A percentile compares a stretch with the other conserved stretches of the same genome.
Evolutionary conservation across 2,113 vertebrate species (phyloP).

Genomic region (Andinoacara biseriatus): DNA sequence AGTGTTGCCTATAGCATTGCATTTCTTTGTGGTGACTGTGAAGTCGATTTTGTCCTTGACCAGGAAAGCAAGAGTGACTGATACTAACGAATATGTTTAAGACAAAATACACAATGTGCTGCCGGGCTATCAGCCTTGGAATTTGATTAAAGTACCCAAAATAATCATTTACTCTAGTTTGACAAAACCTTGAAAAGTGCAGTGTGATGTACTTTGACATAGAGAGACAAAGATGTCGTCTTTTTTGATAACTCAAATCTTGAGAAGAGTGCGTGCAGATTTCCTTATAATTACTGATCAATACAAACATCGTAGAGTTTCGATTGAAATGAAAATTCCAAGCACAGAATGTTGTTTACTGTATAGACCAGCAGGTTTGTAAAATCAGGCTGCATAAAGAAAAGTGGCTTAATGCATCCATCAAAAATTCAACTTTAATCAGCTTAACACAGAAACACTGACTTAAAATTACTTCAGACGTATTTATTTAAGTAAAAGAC

Average conservation of each 20-base stretch:
- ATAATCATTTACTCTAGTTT: slow-evolving; percentile 26
- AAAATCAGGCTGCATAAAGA: background rate
- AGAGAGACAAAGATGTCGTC: background rate
- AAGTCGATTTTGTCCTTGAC: slow-evolving; percentile 21
- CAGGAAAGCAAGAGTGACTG: background rate
- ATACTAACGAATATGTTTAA: slow-evolving; percentile 27
- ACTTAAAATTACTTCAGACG: slow-evolving; percentile 40
- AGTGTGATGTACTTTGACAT: background rate
- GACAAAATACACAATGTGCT: slow-evolving; percentile 47
- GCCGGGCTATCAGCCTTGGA: slow-evolving; percentile 32
- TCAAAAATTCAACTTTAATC: background rate
- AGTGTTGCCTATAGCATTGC: background rate
- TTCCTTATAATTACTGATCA: background rate
- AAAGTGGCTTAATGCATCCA: background rate
- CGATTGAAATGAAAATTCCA: background rate
- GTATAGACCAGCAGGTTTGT: background rate
- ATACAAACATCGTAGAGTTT: background rate
- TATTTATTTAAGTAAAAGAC: slow-evolving; percentile 71
- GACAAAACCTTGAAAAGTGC: slow-evolving; percentile 6
- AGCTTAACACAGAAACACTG: slow-evolving; percentile 19
- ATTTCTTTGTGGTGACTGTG: background rate
- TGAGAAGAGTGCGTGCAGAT: background rate
- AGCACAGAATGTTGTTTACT: background rate
- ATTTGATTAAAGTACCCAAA: slow-evolving; percentile 28
- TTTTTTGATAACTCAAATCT: background rate